A percentile compares a stretch with the other conserved stretches of the same genome.
Conservation (phyloP, 1,140 invertebrate species). For the Centruroides sculpturatus region DNA sequence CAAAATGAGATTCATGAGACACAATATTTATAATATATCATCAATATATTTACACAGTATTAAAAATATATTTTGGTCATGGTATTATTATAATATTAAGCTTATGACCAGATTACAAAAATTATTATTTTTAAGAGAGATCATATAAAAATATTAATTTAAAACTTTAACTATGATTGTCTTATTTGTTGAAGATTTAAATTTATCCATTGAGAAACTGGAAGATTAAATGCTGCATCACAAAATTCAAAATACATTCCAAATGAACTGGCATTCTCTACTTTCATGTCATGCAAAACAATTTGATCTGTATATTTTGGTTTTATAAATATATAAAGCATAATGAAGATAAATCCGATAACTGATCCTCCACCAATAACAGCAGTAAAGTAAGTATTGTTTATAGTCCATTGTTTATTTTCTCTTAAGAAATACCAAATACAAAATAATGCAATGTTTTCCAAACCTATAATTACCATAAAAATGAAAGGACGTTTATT, state of each 20-base stretch:
- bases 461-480: not conserved
- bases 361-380: not conserved
- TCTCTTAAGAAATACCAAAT: slow-evolving; percentile 12
- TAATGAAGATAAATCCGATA: slow-evolving; percentile 9
- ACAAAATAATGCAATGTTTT: slow-evolving; percentile 4
- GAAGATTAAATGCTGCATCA: slow-evolving; percentile 20
- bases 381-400: not conserved
- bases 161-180: no score
- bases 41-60: no score
- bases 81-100: no score
- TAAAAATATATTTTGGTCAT: no score
- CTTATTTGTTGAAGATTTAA: no score
- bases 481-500: slow-evolving; percentile 18
- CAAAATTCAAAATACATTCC: slow-evolving; percentile 24
- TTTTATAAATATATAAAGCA: slow-evolving; percentile 19
- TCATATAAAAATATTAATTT: no score
- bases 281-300: slow-evolving; percentile 18
- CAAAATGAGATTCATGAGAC: no score
- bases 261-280: slow-evolving; percentile 16
- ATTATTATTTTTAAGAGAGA: no score
- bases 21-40: no score
- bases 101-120: no score
- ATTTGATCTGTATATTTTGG: slow-evolving; percentile 21
- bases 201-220: slow-evolving; percentile 7
- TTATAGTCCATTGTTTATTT: not conserved